Conservation (phyloP, 2,888 invertebrate genomes). For the Polyommatus icarus region DNA sequence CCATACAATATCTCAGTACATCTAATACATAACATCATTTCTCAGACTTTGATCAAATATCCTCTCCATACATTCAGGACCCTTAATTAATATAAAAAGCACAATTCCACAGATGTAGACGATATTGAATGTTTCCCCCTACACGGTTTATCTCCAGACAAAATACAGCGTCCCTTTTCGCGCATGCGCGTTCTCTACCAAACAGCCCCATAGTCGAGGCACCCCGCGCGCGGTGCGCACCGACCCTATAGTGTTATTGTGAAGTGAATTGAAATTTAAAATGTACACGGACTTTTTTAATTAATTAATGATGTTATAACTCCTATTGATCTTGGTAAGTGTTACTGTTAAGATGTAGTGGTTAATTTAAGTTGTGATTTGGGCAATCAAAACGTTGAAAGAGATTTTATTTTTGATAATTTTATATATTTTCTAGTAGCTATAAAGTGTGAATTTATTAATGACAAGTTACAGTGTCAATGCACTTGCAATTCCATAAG, state of each 20-base stretch:
- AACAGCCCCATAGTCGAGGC: background rate
- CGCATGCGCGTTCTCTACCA: background rate
- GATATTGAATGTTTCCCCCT: slow-evolving; percentile 20
- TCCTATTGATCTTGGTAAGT: slow-evolving; percentile 1
- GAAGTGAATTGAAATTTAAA: background rate
- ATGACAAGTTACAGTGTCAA: too few species aligned
- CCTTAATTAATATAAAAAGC: background rate
- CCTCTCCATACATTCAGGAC: background rate
- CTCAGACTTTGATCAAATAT: background rate
- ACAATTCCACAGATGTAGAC: slow-evolving; percentile 2
- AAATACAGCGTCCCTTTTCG: background rate
- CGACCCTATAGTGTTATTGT: background rate
- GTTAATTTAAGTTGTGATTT: background rate
- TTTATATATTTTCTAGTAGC: too few species aligned
- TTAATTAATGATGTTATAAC: background rate
- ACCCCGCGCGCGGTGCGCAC: background rate
- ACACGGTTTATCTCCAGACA: slow-evolving; percentile 3
- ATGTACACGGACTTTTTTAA: background rate
- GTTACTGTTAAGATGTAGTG: background rate
- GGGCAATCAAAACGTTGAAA: background rate
- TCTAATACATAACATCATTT: too few species aligned
- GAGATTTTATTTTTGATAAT: too few species aligned
- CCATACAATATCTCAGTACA: too few species aligned
- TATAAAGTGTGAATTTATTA: too few species aligned
- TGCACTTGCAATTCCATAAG: too few species aligned